Evolutionary conservation across 2,113 vertebrate species (phyloP).

Genomic region (Vombatus ursinus): DNA sequence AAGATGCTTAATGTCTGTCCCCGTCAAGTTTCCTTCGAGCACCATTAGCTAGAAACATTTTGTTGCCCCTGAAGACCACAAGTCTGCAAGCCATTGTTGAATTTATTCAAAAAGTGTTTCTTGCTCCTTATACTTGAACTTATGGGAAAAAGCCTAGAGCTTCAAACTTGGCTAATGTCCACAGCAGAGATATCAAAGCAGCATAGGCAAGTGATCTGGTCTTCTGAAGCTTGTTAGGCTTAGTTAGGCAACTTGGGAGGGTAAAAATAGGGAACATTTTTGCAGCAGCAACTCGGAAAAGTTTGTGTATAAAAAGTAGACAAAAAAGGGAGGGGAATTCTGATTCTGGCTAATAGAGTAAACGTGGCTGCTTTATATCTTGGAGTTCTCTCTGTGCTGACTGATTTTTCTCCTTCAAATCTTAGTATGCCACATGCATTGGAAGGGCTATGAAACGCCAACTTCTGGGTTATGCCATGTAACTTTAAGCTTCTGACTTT

Average conservation of each 20-base stretch:
- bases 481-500: slow-evolving; percentile 42
- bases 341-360: not conserved
- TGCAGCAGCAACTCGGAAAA: not conserved
- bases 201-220: not conserved
- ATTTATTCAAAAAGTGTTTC: slow-evolving; percentile 25
- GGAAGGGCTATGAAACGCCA: not conserved
- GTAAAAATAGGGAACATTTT: not conserved
- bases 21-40: slow-evolving; percentile 29
- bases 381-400: not conserved
- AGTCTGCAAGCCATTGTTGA: slow-evolving; percentile 21
- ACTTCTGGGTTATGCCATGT: not conserved
- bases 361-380: not conserved
- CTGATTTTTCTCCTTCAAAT: slow-evolving; percentile 9
- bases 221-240: slow-evolving; percentile 6
- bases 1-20: slow-evolving; percentile 22
- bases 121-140: slow-evolving; percentile 42
- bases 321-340: not conserved
- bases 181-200: slow-evolving; percentile 21
- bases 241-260: slow-evolving; percentile 9
- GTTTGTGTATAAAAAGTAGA: not conserved
- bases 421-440: not conserved
- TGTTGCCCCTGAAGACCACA: slow-evolving; percentile 29
- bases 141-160: slow-evolving; percentile 1
- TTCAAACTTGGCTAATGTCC: not conserved
- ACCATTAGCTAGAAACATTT: slow-evolving; percentile 8